These are phyloP conservation scores for Spongilla lacustris DNA, from an alignment of 37 sponge, comb jelly and placozoan genomes.

Conservation along the genomic window DNA sequence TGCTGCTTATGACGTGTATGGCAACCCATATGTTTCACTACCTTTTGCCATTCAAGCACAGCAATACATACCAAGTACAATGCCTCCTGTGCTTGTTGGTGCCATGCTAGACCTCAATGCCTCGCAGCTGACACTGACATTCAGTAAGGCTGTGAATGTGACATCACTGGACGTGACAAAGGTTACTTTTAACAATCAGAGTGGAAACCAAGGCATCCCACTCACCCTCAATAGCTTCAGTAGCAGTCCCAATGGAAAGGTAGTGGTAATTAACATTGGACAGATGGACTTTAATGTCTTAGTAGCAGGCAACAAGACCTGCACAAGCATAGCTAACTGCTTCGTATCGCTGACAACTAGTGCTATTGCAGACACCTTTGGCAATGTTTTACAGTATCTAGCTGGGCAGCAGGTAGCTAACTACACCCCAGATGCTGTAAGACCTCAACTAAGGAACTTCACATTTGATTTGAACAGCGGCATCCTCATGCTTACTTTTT, in stretches of 20 bases:
- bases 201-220: slow-evolving; percentile 27
- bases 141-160: slow-evolving; percentile 77
- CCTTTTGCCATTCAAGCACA: slow-evolving; percentile 33
- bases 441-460: slow-evolving; percentile 61
- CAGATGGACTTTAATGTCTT: slow-evolving; percentile 69
- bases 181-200: slow-evolving; percentile 66
- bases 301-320: slow-evolving; percentile 47
- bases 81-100: slow-evolving; percentile 46
- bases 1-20: slow-evolving; percentile 63
- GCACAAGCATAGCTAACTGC: slow-evolving; percentile 32
- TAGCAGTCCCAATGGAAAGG: slow-evolving; percentile 48
- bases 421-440: slow-evolving; percentile 52
- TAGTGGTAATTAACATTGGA: slow-evolving; percentile 51
- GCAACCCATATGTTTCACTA: slow-evolving; percentile 52
- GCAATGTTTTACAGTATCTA: slow-evolving; percentile 28
- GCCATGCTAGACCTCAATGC: slow-evolving; percentile 58
- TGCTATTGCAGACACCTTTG: slow-evolving; percentile 63
- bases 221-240: slow-evolving; percentile 55
- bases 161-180: slow-evolving; percentile 68
- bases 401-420: slow-evolving; percentile 29
- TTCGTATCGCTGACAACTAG: slow-evolving; percentile 38
- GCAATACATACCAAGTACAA: slow-evolving; percentile 60
- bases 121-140: slow-evolving; percentile 57
- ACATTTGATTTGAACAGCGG: slow-evolving; percentile 70
- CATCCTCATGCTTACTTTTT: slow-evolving; percentile 56